Percentiles rank a stretch among this genome's conserved stretches.
Conservation (phyloP, 1,140 invertebrate species). For the Frieseomelitta varia region DNA sequence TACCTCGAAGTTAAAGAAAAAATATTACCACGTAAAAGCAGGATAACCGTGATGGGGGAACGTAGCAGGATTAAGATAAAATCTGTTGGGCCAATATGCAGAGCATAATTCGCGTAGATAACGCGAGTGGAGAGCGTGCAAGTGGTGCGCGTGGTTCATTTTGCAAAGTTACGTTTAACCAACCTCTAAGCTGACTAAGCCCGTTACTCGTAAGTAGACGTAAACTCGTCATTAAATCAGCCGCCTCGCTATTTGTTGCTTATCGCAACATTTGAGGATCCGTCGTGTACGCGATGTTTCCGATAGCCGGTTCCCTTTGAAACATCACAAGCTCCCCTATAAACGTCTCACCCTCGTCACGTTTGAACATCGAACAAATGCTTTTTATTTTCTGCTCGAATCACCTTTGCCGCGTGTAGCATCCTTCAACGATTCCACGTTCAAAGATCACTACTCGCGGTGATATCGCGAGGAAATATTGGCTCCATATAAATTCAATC, state of each 20-base stretch:
- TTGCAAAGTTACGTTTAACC: neutral
- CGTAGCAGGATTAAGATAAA: neutral
- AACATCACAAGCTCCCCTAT: neutral
- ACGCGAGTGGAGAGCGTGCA: neutral
- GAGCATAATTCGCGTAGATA: neutral
- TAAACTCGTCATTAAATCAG: conserved; percentile 1
- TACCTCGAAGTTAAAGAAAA: neutral
- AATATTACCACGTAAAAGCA: neutral
- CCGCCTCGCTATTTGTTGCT: neutral
- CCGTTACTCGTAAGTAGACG: neutral
- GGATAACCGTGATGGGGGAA: neutral
- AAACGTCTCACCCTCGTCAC: conserved; percentile 10
- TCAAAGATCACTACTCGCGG: no score
- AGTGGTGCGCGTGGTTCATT: neutral
- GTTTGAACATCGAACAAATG: conserved; percentile 21
- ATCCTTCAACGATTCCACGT: neutral
- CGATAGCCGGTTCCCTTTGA: neutral
- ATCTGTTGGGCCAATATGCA: neutral
- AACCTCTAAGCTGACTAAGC: neutral
- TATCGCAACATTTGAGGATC: neutral
- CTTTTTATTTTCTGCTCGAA: conserved; percentile 40
- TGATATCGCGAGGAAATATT: conserved; percentile 7
- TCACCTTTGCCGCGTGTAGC: neutral
- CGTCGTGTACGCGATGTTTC: neutral
- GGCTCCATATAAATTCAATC: neutral